Evolutionary conservation across 2,113 vertebrate genomes (phyloP), one percentile per base, ranked within the genome.

Genomic region (Narcine bancroftii): DNA sequence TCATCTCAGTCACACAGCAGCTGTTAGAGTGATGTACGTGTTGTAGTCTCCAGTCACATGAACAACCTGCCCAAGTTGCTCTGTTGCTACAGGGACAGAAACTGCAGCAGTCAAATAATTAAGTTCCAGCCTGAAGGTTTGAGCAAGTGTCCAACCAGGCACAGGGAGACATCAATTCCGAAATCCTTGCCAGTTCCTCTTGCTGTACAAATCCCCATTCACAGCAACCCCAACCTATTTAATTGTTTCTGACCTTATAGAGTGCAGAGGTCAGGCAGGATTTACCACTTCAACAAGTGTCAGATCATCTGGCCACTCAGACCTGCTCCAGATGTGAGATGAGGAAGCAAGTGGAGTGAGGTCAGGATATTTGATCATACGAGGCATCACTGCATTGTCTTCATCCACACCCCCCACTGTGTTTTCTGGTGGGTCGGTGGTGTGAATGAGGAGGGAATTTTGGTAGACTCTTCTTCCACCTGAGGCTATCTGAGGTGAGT

Each of bases 1-100:
- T 83, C 10, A 11, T 83, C 79, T 47, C 79, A 83, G 79, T 83
- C 79, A 83, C 79, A 83, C 29, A 47, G 79, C 79, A n/a, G 79
- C 79, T 83, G 47, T 15, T 83, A 33, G 26, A 33, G 79, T 33
- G 50, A 4, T 53, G 47, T 33, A 6, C 45, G 26, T 53, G 47
- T 77, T 77, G 76, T 15, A 53, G 79, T 33, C 45, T 83, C 47
- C 79, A 33, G 45, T 83, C 47, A 53, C 79, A 83, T n/a, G 47
- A 53, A 53, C 24, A 83, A 53, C 53, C 79, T 83, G 79, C 47
- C 79, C 47, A 17, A 56, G 79, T 83, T 56, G 10, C 79, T n/a
- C 9, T 53, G 13, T 15, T 29, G 2, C 79, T 83, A 19, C 26
- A 13, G 26, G 47, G 6, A 53, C 29, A 83, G 79, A 83, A 53